Evolutionary conservation across 92 coral and sea anemone species (phyloP), one percentile per base, ranked within the genome.

Genomic region (Parazoanthus swiftii): DNA sequence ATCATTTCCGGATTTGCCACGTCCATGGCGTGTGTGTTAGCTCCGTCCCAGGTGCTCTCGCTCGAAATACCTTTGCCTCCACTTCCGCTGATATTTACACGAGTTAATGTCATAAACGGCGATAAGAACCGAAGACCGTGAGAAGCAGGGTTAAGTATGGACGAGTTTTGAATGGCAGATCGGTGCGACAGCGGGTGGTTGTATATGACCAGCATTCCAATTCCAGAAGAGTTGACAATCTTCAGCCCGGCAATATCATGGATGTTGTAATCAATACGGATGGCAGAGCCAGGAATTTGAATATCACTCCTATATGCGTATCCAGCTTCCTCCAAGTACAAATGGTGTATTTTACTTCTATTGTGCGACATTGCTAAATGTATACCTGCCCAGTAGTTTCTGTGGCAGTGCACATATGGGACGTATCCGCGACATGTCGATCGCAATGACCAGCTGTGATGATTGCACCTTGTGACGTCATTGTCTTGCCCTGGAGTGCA

Each of bases 281-380:
- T 74, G 46, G 91, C 89, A 33, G 56, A 83, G 20, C 95, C 95
- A 0, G 93, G 88, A 25, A 90, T 42, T 8, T 46, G 15, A 6
- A 84, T 79, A 44, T 91, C 91, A 72, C 76, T 74, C 67, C 95
- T 89, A 78, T 92, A 91, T 0, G 91, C 91, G 68, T 68, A 90
- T 25, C 95, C 95, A 68, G 91, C 95, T 33, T 92, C 90, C 4
- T 66, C 13, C 26, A 92, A 88, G 25, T 90, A 89, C 81, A 92
- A 50, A 86, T 92, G 90, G 51, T 84, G 90, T 15, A 92, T 26
- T 71, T 33, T 21, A n/a, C 93, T 90, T 58, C 84, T 72, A 23
- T 79, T 77, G 70, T 92, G 63, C 15, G 91, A 48, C 86, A 92
- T 65, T 10, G 93, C 91, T 23, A 92, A 67, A 13, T 92, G 95